Percentiles rank a stretch among this genome's conserved stretches.
Conservation (phyloP, 2,888 invertebrate genomes). For the Phengaris alcon region DNA sequence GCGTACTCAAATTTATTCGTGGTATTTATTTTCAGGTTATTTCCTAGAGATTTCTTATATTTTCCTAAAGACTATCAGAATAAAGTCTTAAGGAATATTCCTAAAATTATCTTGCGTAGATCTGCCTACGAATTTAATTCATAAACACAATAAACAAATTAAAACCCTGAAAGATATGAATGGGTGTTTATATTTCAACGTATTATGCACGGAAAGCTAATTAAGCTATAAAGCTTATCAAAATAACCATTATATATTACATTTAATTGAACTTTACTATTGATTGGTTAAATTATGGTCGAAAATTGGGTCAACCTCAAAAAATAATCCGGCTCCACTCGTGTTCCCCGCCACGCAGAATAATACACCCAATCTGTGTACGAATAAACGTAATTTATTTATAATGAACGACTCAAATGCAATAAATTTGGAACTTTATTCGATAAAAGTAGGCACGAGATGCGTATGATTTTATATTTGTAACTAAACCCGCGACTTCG, state of each 20-base stretch:
- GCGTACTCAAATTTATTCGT: slow-evolving; percentile 21
- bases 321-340: background rate
- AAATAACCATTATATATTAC: slow-evolving; percentile 1
- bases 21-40: background rate
- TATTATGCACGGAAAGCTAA: slow-evolving; percentile 4
- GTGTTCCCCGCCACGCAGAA: background rate
- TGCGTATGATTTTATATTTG: background rate
- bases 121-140: too few species aligned
- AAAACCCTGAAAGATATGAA: background rate
- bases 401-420: slow-evolving; percentile 25
- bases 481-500: background rate
- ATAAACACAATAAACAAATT: background rate
- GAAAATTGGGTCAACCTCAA: slow-evolving; percentile 22
- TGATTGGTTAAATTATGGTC: background rate
- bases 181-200: background rate
- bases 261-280: slow-evolving; percentile 26
- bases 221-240: slow-evolving; percentile 6
- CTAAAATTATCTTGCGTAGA: too few species aligned
- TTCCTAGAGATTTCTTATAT: background rate
- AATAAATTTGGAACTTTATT: slow-evolving; percentile 8
- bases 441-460: background rate
- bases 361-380: slow-evolving; percentile 17
- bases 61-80: background rate
- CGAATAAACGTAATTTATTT: slow-evolving; percentile 3
- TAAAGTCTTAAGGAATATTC: too few species aligned